Conservation (phyloP, 2,888 invertebrate species). For the Xiphydria camelus region DNA sequence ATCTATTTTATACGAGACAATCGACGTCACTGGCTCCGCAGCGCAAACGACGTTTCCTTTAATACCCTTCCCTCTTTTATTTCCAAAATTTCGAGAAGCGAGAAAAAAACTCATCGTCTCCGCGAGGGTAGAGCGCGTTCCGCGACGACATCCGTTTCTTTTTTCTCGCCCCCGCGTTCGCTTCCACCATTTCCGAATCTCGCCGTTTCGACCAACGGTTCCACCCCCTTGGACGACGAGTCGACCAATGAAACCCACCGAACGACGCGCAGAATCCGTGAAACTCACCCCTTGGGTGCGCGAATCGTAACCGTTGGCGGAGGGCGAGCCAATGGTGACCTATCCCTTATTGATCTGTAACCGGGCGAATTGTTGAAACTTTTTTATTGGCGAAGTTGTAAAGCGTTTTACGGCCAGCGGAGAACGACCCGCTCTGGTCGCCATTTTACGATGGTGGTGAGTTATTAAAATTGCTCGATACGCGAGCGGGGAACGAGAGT, state of each 20-base stretch:
- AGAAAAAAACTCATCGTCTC: too few relatives aligned
- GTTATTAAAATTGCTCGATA: constrained; percentile 43
- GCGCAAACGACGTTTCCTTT: too few relatives aligned
- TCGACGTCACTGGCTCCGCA: too few relatives aligned
- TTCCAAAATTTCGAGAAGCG: too few relatives aligned
- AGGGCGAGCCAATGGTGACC: constrained; percentile 31
- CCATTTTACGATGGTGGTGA: constrained; percentile 8
- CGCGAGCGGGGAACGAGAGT: too few relatives aligned
- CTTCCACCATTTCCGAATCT: constrained; percentile 38
- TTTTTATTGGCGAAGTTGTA: constrained; percentile 40
- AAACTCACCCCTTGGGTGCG: constrained; percentile 32
- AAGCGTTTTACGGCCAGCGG: constrained; percentile 17
- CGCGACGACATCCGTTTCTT: too few relatives aligned
- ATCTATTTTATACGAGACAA: too few relatives aligned
- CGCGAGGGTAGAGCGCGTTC: too few relatives aligned
- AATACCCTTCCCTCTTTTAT: too few relatives aligned
- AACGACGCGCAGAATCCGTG: constrained; percentile 42
- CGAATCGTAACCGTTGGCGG: constrained; percentile 32
- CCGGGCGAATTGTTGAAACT: background rate
- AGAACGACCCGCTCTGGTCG: constrained; percentile 9
- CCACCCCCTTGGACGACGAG: constrained; percentile 38
- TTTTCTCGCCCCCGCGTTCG: too few relatives aligned
- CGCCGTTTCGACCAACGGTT: constrained; percentile 6
- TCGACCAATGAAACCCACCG: constrained; percentile 32
- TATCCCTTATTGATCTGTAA: constrained; percentile 29